These are phyloP conservation scores for Troides oblongomaculatus DNA, from an alignment of 2,888 invertebrate genomes.

Conservation along the genomic window DNA sequence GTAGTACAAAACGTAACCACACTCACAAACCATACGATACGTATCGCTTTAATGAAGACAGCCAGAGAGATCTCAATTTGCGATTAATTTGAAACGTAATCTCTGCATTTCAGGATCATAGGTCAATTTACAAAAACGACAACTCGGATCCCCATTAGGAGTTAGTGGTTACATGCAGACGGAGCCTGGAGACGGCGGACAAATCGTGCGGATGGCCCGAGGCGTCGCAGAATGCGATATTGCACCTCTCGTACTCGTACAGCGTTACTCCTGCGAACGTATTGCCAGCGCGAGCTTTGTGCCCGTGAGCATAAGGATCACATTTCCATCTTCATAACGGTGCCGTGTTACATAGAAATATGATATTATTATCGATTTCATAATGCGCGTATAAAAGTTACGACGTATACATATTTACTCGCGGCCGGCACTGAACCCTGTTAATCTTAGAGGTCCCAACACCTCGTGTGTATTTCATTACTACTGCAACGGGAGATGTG, in stretches of 20 bases:
- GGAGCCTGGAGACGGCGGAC: conserved; percentile 41
- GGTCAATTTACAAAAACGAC: conserved; percentile 75
- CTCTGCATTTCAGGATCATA: conserved; percentile 65
- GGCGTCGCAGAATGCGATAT: conserved; percentile 66
- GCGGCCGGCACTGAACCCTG: too few relatives aligned
- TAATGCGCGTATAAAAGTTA: not conserved
- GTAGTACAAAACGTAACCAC: not conserved
- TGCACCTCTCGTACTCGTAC: conserved; percentile 51
- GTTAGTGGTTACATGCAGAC: conserved; percentile 35
- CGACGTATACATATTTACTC: not conserved
- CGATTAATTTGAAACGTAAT: conserved; percentile 63
- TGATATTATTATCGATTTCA: not conserved
- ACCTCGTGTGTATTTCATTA: too few relatives aligned
- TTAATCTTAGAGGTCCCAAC: too few relatives aligned
- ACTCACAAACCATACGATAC: not conserved
- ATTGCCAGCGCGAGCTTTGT: conserved; percentile 43
- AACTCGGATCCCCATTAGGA: conserved; percentile 50
- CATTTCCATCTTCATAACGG: too few relatives aligned
- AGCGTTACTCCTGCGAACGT: conserved; percentile 46
- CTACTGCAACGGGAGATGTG: too few relatives aligned
- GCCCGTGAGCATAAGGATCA: too few relatives aligned
- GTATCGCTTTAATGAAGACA: conserved; percentile 44
- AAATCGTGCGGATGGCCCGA: conserved; percentile 53
- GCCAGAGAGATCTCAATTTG: conserved; percentile 44
- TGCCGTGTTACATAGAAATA: too few relatives aligned